These are phyloP conservation scores for Turnix velox DNA, from an alignment of 2,113 vertebrate species.

Conservation along the genomic window DNA sequence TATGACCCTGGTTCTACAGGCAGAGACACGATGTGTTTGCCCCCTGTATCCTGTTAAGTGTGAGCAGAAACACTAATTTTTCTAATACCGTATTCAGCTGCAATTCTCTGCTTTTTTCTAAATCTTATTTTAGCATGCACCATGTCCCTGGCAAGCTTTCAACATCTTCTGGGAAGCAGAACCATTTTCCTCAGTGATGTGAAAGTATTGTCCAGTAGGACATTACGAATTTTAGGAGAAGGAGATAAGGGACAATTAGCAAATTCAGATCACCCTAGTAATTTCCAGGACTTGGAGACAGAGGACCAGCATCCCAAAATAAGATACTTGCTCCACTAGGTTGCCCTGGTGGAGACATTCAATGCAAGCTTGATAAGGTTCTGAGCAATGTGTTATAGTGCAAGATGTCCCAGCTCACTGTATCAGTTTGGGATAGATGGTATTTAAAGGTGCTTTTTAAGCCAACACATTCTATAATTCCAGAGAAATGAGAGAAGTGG, in stretches of 20 bases:
- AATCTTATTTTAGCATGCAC: neutral
- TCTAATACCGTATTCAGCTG: neutral
- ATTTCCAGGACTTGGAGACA: neutral
- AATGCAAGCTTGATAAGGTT: too few species aligned
- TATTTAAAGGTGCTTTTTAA: too few species aligned
- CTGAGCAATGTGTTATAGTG: too few species aligned
- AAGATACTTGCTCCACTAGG: fast-evolving
- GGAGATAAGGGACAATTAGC: neutral
- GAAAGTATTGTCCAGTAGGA: neutral
- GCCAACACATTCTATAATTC: too few species aligned
- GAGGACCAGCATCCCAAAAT: neutral
- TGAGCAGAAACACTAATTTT: neutral
- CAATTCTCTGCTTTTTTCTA: neutral
- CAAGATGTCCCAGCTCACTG: too few species aligned
- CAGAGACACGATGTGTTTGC: neutral
- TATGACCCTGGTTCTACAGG: neutral
- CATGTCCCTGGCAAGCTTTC: neutral
- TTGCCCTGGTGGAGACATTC: too few species aligned
- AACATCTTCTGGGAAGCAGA: neutral
- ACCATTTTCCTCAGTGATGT: neutral
- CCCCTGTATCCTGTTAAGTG: neutral
- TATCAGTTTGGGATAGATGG: too few species aligned
- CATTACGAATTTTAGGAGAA: neutral
- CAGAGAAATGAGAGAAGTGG: neutral
- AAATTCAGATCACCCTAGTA: neutral